Base-by-base conservation (phyloP, 2,888 invertebrate species). In the Diplolepis rosae region DNA sequence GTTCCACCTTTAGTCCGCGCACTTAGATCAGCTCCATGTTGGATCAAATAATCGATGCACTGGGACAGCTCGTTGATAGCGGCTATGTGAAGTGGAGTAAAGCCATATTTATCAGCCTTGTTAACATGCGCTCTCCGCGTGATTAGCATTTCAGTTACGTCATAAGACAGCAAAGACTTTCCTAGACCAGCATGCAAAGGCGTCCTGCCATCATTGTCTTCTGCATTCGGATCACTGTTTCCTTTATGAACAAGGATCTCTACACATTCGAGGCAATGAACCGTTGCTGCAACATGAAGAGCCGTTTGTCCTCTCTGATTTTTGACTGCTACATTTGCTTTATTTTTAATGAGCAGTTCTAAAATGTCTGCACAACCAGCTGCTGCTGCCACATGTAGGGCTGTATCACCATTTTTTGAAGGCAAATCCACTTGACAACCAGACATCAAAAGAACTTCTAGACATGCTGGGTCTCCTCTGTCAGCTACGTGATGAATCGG, bases 1-100 rank as follows among this genome's bases (percentile, higher is more conserved):
- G 95, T 94, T 71, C 96, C 96, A 83, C 95, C 96, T 87, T 94
- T 95, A 66, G 96, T 96, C 83, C 94, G 93, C 1, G 95, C 95
- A 13, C 95, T 96, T n/a, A 96, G 94, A 90, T 96, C 96, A 65
- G 96, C 96, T 3, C 96, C 96, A 85, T 95, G 94, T 83, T 93
- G 94, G 74, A 96, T 94, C 75, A 96, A 89, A 77, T 95, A 93
- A 86, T 96, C 95, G 1, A 96, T 96, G 87, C 96, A 96, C 81
- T 94, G 94, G 0, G 95, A 94, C 45, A 96, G 90, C 42, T 96
- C 96, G 85, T 96, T 96, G 9, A 96, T 89, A 4, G 96, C 96
- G 4, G 96, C 96, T 75, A 96, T 91, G 86, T 96, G 96, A 48
- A 96, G 90, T 0, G 96, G 95, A 0, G 95, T 95, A 85, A 95